Evolutionary conservation across 2,888 invertebrate species (phyloP).

Genomic region (Caenorhabditis wallacei): DNA sequence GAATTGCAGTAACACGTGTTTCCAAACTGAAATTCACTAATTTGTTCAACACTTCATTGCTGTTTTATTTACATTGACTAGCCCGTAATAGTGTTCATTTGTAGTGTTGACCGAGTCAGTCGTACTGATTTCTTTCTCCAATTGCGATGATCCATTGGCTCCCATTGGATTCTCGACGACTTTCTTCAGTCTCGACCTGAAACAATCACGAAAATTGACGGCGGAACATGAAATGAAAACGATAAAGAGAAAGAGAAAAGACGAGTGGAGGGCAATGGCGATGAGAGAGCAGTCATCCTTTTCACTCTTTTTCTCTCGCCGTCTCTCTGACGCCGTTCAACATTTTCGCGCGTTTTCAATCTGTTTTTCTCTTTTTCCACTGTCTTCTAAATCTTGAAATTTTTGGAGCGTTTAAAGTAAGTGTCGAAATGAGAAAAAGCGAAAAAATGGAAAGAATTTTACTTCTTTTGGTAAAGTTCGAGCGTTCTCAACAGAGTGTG

Average conservation of each 20-base stretch:
- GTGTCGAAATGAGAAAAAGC: no score
- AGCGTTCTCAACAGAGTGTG: no score
- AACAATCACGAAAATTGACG: not conserved
- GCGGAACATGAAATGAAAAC: not conserved
- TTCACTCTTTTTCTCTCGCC: constrained; percentile 23
- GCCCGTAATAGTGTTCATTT: constrained; percentile 99
- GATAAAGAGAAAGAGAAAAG: constrained; percentile 14
- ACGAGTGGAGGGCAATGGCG: constrained; percentile 10
- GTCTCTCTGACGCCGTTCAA: constrained; percentile 17
- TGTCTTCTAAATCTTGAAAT: not conserved
- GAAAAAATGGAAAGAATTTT: no score
- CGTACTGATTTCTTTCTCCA: constrained; percentile 97
- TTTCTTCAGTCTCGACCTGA: constrained; percentile 3
- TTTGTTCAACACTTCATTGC: not conserved
- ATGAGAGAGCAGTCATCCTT: constrained; percentile 27
- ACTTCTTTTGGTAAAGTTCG: no score
- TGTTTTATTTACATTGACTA: constrained; percentile 91
- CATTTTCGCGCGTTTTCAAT: constrained; percentile 2
- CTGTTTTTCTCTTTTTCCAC: not conserved
- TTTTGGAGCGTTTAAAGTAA: not conserved
- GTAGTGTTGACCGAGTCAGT: constrained; percentile 93
- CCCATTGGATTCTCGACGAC: constrained; percentile 87
- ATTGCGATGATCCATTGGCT: constrained; percentile 98
- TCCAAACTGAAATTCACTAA: constrained; percentile 91
- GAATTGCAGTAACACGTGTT: constrained; percentile 99